phyloP scores from a whole-genome alignment of 2,797 vertebrate species.

The Macropodus opercularis region DNA sequence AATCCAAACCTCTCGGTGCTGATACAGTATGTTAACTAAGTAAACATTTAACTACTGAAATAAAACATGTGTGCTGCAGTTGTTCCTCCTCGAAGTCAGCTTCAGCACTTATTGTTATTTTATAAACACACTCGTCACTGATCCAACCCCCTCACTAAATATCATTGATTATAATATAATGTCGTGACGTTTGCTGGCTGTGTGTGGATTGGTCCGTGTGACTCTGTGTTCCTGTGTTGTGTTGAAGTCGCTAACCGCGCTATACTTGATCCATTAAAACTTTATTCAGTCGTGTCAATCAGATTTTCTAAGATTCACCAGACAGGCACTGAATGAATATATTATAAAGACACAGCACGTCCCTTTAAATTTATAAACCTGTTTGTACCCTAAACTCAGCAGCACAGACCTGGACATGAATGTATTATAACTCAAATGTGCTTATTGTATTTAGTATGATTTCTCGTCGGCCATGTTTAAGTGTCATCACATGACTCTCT shows the following conservation, averaged over 20 bases:
- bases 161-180: slow-evolving; percentile 1
- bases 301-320: slow-evolving; percentile 7
- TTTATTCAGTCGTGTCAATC: slow-evolving; percentile 6
- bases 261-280: neutral
- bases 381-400: neutral
- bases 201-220: slow-evolving; percentile 19
- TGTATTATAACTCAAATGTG: slow-evolving; percentile 25
- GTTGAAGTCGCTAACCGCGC: slow-evolving; percentile 2
- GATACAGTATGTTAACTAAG: neutral
- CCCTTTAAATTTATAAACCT: slow-evolving; percentile 14
- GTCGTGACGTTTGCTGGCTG: slow-evolving; percentile 10
- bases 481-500: slow-evolving; percentile 2
- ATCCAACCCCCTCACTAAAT: neutral
- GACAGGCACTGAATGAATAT: slow-evolving; percentile 27
- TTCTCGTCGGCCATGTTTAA: slow-evolving; percentile 11
- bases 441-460: slow-evolving; percentile 27
- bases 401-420: slow-evolving; percentile 10
- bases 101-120: neutral
- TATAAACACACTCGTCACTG: slow-evolving; percentile 5
- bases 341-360: neutral
- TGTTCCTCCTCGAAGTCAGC: neutral
- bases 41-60: too few relatives aligned
- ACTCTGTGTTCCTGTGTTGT: slow-evolving; percentile 22
- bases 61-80: neutral
- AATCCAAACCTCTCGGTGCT: too few relatives aligned